Conservation (phyloP, 2,888 invertebrate genomes). For the Ptilodon capucinus region DNA sequence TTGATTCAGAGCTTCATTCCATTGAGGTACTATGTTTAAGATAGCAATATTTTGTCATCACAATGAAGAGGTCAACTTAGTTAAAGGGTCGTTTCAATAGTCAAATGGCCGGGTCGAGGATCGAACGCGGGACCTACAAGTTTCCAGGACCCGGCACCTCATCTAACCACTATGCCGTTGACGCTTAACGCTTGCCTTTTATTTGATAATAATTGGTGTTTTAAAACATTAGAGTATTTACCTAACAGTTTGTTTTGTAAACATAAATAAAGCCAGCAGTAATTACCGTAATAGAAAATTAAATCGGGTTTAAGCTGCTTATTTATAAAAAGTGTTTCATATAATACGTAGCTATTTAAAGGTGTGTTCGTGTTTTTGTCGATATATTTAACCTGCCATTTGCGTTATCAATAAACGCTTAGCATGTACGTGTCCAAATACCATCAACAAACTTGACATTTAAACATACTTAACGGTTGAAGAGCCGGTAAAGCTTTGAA, state of each 20-base stretch:
- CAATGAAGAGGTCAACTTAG: too few relatives aligned
- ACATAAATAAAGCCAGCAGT: neutral
- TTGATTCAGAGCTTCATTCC: conserved; percentile 22
- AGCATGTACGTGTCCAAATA: conserved; percentile 11
- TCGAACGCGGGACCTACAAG: too few relatives aligned
- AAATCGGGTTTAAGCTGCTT: neutral
- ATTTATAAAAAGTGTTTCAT: neutral
- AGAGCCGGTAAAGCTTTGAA: conserved; percentile 41
- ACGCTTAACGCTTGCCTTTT: conserved; percentile 1
- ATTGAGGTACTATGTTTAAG: too few relatives aligned
- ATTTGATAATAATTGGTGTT: conserved; percentile 1
- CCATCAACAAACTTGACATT: conserved; percentile 37
- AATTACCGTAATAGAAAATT: neutral
- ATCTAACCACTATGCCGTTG: too few relatives aligned
- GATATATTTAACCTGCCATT: neutral
- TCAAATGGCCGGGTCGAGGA: too few relatives aligned
- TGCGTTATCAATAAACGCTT: neutral
- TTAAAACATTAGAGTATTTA: conserved; percentile 3
- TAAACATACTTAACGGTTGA: conserved; percentile 41
- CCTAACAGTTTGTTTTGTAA: neutral
- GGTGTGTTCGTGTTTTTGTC: neutral
- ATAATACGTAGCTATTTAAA: neutral
- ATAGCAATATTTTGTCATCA: too few relatives aligned
- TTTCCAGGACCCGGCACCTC: too few relatives aligned
- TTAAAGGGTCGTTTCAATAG: too few relatives aligned